These are phyloP conservation scores for Elmis aenea DNA, from an alignment of 2,888 invertebrate genomes.

Conservation along the genomic window DNA sequence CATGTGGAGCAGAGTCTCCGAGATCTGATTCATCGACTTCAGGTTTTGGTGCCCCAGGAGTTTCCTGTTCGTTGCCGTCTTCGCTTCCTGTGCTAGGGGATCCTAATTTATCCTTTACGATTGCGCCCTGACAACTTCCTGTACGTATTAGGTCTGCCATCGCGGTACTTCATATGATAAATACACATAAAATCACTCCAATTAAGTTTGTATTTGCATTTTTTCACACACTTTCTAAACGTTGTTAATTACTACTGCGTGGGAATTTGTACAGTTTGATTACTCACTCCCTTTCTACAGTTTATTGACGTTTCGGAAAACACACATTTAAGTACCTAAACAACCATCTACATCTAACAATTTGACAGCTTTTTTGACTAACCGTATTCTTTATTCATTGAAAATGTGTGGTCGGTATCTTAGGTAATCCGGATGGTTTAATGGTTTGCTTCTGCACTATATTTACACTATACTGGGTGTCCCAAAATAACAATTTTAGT, in stretches of 20 bases:
- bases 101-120: conserved; percentile 65
- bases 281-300: conserved; percentile 22
- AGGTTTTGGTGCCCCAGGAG: conserved; percentile 58
- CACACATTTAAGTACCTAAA: no score
- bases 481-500: no score
- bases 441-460: no score
- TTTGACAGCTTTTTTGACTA: no score
- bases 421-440: no score
- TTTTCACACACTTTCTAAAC: conserved; percentile 12
- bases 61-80: conserved; percentile 69
- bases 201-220: conserved; percentile 3
- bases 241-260: conserved; percentile 12
- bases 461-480: no score
- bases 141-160: conserved; percentile 69
- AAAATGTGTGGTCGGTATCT: no score
- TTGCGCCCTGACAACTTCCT: conserved; percentile 60
- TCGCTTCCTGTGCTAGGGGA: conserved; percentile 84
- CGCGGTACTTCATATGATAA: conserved; percentile 2
- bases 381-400: no score
- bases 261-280: conserved; percentile 35
- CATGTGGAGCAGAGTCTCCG: conserved; percentile 66
- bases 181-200: conserved; percentile 7
- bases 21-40: conserved; percentile 69
- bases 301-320: conserved; percentile 26
- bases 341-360: no score